These are phyloP conservation scores for Nemotelus pantherinus DNA, from an alignment of 2,888 invertebrate species.

Conservation along the genomic window DNA sequence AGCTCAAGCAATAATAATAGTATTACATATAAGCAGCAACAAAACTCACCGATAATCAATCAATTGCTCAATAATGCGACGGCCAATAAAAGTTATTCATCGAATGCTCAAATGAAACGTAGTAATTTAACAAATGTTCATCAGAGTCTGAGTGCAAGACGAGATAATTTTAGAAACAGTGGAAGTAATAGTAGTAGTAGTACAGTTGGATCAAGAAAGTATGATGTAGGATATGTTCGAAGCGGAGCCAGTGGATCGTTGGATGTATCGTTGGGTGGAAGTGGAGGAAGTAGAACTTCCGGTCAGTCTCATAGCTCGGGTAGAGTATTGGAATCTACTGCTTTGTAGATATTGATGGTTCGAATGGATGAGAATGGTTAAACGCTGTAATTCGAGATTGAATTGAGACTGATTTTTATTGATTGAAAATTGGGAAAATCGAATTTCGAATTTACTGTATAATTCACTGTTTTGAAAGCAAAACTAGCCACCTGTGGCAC, in stretches of 20 bases:
- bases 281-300: background rate
- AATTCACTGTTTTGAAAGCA: too few species aligned
- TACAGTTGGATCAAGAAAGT: background rate
- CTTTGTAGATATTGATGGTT: conserved; percentile 26
- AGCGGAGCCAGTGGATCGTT: background rate
- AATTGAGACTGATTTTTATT: background rate
- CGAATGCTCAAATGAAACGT: conserved; percentile 24
- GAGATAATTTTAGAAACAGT: background rate
- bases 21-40: conserved; percentile 34
- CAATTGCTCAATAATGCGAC: conserved; percentile 32
- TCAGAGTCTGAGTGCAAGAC: conserved; percentile 9
- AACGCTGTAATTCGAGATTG: too few species aligned
- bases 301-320: conserved; percentile 6
- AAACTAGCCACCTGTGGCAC: too few species aligned
- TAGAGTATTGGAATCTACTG: conserved; percentile 46
- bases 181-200: background rate
- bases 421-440: background rate
- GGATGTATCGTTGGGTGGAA: conserved; percentile 13
- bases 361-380: too few species aligned
- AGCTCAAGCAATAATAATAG: conserved; percentile 35
- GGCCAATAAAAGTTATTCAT: conserved; percentile 25
- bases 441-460: too few species aligned
- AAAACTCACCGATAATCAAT: conserved; percentile 32
- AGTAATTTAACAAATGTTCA: conserved; percentile 22
- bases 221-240: conserved; percentile 23